phyloP scores from a whole-genome alignment of 2,888 invertebrate species.

The Andrena bucephala region DNA sequence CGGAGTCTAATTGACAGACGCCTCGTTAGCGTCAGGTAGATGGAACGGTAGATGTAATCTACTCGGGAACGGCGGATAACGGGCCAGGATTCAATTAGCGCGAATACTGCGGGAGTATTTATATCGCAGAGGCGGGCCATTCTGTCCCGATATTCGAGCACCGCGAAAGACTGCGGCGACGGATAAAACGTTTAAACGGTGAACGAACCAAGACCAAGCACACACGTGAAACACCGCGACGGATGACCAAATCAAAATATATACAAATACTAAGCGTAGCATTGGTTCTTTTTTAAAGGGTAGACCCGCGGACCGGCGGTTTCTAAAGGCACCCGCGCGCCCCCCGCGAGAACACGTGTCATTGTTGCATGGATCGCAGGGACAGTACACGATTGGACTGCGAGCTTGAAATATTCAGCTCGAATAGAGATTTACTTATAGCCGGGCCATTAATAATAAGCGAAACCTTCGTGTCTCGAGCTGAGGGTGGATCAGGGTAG shows the following conservation, averaged over 20 bases:
- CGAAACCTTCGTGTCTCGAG: constrained; percentile 4
- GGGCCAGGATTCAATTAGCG: constrained; percentile 3
- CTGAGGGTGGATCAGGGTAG: constrained; percentile 3
- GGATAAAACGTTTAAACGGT: constrained; percentile 24
- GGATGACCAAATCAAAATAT: constrained; percentile 64
- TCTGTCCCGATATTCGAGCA: constrained; percentile 4
- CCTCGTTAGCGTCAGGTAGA: constrained; percentile 7
- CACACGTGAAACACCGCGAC: constrained; percentile 40
- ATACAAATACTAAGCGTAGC: constrained; percentile 54
- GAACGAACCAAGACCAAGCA: constrained; percentile 55
- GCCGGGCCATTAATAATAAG: background rate
- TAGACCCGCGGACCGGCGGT: constrained; percentile 44
- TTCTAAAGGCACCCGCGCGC: background rate
- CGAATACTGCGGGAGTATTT: constrained; percentile 12
- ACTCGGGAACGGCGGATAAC: background rate
- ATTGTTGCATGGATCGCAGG: constrained; percentile 37
- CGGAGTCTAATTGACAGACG: constrained; percentile 10
- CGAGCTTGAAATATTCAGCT: background rate
- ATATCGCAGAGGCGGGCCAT: constrained; percentile 18
- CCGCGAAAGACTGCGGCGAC: constrained; percentile 47
- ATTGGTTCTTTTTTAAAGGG: constrained; percentile 40
- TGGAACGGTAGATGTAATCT: constrained; percentile 9
- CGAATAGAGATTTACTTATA: constrained; percentile 2
- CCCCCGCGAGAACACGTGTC: constrained; percentile 32
- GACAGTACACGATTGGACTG: constrained; percentile 37